Base-by-base conservation (phyloP, 2,888 invertebrate genomes). In the Diarsia mendica region DNA sequence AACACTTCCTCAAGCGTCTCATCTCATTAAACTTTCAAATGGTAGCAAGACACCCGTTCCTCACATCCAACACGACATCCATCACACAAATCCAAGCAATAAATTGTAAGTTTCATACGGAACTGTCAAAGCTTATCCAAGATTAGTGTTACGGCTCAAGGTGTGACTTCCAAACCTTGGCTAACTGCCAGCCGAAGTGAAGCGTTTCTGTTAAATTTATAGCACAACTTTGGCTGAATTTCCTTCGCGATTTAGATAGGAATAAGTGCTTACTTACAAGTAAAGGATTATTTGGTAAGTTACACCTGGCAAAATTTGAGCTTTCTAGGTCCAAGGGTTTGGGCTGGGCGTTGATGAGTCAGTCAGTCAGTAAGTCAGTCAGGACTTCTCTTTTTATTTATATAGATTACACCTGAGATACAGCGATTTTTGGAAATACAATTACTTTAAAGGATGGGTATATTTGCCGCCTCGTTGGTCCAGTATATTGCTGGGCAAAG, bases 261-360 rank as follows among this genome's bases (percentile, higher is more conserved):
- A 74, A 65, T 77, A 80, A 79, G 76, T 80, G 23, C 79, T 69
- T 79, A 77, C 80, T 84, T 85, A 84, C 73, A 80, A 68, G 75
- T 61, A 20, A 86, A 82, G 82, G 85, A 82, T 86, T 85, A 84
- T 67, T 71, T 80, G 82, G 73, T 84, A 84, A 76, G 84, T 86
- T 82, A 72, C 79, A 85, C 75, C 74, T 79, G 73, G n/a, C n/a
- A n/a, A n/a, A n/a, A n/a, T n/a, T n/a, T n/a, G n/a, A n/a, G n/a
- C n/a, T n/a, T n/a, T n/a, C n/a, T n/a, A n/a, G n/a, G n/a, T n/a
- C n/a, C n/a, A n/a, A n/a, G n/a, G n/a, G n/a, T n/a, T n/a, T n/a
- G n/a, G n/a, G n/a, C n/a, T n/a, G n/a, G n/a, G n/a, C n/a, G n/a
- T n/a, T n/a, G n/a, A n/a, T n/a, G n/a, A n/a, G n/a, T n/a, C n/a